Percentiles rank a stretch among this genome's conserved stretches.
Evolutionary conservation across 2,113 vertebrate species (phyloP).

Genomic region (Rutilus rutilus): DNA sequence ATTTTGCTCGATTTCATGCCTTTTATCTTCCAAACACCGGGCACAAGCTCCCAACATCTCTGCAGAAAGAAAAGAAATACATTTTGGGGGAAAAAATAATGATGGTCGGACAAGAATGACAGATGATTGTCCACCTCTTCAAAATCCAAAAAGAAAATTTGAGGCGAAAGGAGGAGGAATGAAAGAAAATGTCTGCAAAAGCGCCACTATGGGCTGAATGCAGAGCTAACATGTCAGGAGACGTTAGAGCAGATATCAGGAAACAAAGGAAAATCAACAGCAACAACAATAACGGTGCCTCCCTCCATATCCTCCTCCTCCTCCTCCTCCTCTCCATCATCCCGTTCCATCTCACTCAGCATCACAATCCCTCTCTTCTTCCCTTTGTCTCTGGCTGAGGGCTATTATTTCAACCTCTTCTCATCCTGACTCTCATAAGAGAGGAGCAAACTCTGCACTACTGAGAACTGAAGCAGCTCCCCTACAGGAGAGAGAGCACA

Average conservation of each 20-base stretch:
- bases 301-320: conserved; percentile 47
- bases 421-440: not conserved
- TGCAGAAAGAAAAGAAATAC: conserved; percentile 57
- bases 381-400: conserved; percentile 51
- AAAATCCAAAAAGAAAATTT: conserved; percentile 61
- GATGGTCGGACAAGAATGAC: conserved; percentile 68
- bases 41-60: conserved; percentile 69
- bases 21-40: conserved; percentile 79
- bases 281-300: conserved; percentile 57
- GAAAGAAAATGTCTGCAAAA: conserved; percentile 24
- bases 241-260: conserved; percentile 57
- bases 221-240: conserved; percentile 72
- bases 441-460: conserved; percentile 3
- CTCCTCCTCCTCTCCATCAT: conserved; percentile 56
- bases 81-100: conserved; percentile 45
- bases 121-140: conserved; percentile 65
- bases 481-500: conserved; percentile 11
- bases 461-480: conserved; percentile 21
- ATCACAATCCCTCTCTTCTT: conserved; percentile 11
- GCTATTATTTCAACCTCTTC: conserved; percentile 36
- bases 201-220: conserved; percentile 54
- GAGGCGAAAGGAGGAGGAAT: conserved; percentile 37
- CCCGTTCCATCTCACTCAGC: conserved; percentile 9
- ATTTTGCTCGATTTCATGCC: conserved; percentile 73
- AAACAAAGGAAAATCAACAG: conserved; percentile 54